A percentile compares a stretch with the other conserved stretches of the same genome.
Conservation (phyloP, 2,797 vertebrate species). For the Hapalemur alaotrensis region DNA sequence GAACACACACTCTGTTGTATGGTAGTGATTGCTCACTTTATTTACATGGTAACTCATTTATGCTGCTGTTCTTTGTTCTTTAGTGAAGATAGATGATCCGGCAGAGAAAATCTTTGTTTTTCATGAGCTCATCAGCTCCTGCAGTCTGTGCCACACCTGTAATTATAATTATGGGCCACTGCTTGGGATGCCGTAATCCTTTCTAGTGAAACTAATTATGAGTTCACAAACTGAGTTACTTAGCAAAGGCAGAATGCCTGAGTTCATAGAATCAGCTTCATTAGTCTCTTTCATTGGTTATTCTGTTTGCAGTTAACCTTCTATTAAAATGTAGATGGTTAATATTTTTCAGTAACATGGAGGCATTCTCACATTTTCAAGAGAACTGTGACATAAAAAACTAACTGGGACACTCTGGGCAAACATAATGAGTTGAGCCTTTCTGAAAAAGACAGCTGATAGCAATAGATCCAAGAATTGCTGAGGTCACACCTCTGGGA, state of each 20-base stretch:
- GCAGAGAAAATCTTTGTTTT: constrained; percentile 49
- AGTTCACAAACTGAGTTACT: constrained; percentile 29
- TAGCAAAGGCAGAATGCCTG: constrained; percentile 9
- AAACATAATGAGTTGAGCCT: not conserved
- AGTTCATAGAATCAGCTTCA: constrained; percentile 19
- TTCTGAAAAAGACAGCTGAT: constrained; percentile 18
- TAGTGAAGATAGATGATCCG: not conserved
- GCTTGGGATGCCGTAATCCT: constrained; percentile 65
- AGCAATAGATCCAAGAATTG: not conserved
- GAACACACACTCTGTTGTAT: not conserved
- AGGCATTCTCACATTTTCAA: constrained; percentile 32
- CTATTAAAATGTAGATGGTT: constrained; percentile 25
- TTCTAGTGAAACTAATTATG: constrained; percentile 66
- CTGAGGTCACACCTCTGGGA: not conserved
- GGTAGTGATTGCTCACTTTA: constrained; percentile 53
- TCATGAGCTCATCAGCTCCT: constrained; percentile 71
- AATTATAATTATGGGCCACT: constrained; percentile 64
- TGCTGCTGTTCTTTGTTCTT: constrained; percentile 61
- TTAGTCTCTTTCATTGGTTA: constrained; percentile 1
- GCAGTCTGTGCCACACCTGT: constrained; percentile 66
- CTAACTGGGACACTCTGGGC: not conserved
- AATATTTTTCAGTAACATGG: not conserved
- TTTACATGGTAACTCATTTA: constrained; percentile 56
- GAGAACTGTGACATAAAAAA: not conserved
- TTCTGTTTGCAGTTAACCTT: constrained; percentile 4